phyloP scores from a whole-genome alignment of 2,888 invertebrate genomes.

The Agrypnus murinus region DNA sequence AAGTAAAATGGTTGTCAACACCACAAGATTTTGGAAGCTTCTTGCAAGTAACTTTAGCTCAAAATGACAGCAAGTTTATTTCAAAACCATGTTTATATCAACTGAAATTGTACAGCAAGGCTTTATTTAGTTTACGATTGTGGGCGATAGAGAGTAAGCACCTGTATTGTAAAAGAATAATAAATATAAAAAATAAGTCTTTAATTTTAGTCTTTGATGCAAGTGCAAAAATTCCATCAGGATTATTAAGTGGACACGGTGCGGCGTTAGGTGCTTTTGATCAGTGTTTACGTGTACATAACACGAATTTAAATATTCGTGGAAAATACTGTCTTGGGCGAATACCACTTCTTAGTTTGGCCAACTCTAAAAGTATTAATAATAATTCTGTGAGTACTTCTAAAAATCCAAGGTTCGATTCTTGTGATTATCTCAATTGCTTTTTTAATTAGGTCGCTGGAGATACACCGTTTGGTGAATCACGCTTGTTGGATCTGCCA shows the following conservation, averaged over 20 bases:
- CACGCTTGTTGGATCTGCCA: slow-evolving; percentile 17
- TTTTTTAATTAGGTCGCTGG: too few relatives aligned
- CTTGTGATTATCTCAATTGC: too few relatives aligned
- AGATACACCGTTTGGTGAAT: slow-evolving; percentile 12
- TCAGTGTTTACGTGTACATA: slow-evolving; percentile 68
- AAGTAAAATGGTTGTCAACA: too few relatives aligned
- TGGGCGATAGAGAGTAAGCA: slow-evolving; percentile 39
- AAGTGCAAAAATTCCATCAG: slow-evolving; percentile 70
- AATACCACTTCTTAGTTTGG: neutral
- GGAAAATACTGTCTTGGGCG: slow-evolving; percentile 70
- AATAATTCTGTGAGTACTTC: too few relatives aligned
- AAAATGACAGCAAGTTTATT: slow-evolving; percentile 19
- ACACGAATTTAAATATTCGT: slow-evolving; percentile 56
- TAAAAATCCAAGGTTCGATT: too few relatives aligned
- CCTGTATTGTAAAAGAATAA: too few relatives aligned
- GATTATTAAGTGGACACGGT: slow-evolving; percentile 69
- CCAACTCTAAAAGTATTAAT: too few relatives aligned
- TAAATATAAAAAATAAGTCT: too few relatives aligned
- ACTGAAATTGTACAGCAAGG: slow-evolving; percentile 18
- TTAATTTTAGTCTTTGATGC: slow-evolving; percentile 69
- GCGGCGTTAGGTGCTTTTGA: slow-evolving; percentile 71
- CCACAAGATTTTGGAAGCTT: slow-evolving; percentile 26
- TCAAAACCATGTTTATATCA: slow-evolving; percentile 27
- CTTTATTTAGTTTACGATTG: neutral
- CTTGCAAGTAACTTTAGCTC: neutral